phyloP scores from a whole-genome alignment of 2,113 vertebrate genomes.

The Catharus fuscescens region DNA sequence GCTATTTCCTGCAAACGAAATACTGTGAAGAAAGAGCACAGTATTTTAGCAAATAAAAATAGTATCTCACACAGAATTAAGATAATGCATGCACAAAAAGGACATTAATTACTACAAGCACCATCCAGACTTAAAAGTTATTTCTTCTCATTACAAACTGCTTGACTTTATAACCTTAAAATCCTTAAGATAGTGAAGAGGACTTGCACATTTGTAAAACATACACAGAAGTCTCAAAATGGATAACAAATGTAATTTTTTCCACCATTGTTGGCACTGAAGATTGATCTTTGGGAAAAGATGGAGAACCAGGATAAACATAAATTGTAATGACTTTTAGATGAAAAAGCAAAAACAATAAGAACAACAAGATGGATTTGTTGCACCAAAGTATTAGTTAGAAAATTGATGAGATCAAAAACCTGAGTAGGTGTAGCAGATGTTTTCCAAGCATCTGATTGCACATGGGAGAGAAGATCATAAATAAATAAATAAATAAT shows the following conservation, averaged over 20 bases:
- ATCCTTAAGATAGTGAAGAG: not conserved
- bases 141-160: not conserved
- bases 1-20: not conserved
- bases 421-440: slow-evolving; percentile 41
- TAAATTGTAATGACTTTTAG: not conserved
- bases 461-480: not conserved
- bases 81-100: not conserved
- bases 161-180: not conserved
- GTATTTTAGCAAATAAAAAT: not conserved
- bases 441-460: slow-evolving; percentile 48
- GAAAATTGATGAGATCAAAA: slow-evolving; percentile 22
- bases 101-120: not conserved
- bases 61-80: not conserved
- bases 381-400: not conserved
- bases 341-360: not conserved
- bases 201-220: not conserved
- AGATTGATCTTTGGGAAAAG: not conserved
- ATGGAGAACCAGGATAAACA: not conserved
- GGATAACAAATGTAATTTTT: not conserved
- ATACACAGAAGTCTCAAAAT: not conserved
- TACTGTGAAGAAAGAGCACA: not conserved
- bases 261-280: not conserved
- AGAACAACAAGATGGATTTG: slow-evolving; percentile 19
- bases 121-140: not conserved
- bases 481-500: not conserved